A percentile compares a stretch with the other conserved stretches of the same genome.
Conservation (phyloP, 1,140 invertebrate species). For the Melipona quadrifasciata region DNA sequence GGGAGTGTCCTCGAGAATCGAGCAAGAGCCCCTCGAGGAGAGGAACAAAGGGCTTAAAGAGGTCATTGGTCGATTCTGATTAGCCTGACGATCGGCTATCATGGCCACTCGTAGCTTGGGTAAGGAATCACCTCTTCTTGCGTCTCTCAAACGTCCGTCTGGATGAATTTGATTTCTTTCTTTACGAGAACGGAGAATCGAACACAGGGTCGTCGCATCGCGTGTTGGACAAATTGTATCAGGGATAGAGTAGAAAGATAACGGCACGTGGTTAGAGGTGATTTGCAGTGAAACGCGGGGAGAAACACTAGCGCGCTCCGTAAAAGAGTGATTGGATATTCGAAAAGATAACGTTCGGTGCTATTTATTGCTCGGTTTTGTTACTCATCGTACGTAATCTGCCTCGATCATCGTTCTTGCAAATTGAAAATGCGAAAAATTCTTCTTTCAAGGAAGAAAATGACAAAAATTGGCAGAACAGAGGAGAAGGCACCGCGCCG, state of each 20-base stretch:
- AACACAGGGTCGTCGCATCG: neutral
- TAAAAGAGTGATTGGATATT: neutral
- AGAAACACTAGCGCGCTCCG: neutral
- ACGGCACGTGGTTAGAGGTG: neutral
- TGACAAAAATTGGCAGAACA: neutral
- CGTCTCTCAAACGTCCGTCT: neutral
- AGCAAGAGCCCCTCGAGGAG: neutral
- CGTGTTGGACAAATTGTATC: neutral
- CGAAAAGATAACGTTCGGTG: conserved; percentile 10
- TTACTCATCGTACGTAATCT: conserved; percentile 2
- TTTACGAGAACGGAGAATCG: neutral
- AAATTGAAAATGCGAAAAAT: neutral
- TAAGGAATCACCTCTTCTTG: conserved; percentile 24
- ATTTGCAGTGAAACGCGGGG: neutral
- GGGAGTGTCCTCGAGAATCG: conserved; percentile 42
- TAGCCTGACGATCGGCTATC: conserved; percentile 47
- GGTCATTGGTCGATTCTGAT: conserved; percentile 8
- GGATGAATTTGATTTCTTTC: neutral
- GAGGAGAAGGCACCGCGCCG: neutral
- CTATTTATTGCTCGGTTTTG: conserved; percentile 4
- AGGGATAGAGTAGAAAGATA: neutral
- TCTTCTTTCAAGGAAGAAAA: fast-evolving
- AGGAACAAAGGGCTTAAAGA: neutral
- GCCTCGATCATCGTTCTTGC: neutral
- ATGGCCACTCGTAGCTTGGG: conserved; percentile 61